phyloP scores from a whole-genome alignment of 1,140 invertebrate species.

The Samia ricini region DNA sequence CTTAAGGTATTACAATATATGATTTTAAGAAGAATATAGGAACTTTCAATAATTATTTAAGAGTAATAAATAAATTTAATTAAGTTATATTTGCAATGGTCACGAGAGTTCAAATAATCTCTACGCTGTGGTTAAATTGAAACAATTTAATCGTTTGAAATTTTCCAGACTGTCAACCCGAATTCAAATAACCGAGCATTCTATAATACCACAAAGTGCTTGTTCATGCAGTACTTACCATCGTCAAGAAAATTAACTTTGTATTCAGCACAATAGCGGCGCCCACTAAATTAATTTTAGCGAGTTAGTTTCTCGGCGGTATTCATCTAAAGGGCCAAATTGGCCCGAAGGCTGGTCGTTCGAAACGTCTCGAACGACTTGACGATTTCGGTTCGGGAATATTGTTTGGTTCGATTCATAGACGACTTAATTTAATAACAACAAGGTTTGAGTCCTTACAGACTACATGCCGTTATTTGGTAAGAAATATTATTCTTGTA shows the following conservation, averaged over 20 bases:
- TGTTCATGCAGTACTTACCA: constrained; percentile 21
- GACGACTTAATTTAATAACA: not conserved
- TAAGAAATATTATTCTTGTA: too few relatives aligned
- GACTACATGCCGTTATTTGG: too few relatives aligned
- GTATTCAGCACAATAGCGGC: constrained; percentile 22
- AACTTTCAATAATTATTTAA: too few relatives aligned
- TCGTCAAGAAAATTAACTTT: constrained; percentile 23
- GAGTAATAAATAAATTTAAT: constrained; percentile 15
- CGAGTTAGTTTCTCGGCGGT: constrained; percentile 21
- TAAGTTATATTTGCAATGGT: constrained; percentile 1
- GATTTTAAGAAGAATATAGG: too few relatives aligned
- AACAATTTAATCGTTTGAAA: not conserved
- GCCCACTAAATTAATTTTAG: constrained; percentile 28
- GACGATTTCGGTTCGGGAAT: constrained; percentile 12
- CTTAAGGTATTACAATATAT: too few relatives aligned
- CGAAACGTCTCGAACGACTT: constrained; percentile 20
- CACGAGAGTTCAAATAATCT: not conserved
- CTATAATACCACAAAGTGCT: constrained; percentile 10
- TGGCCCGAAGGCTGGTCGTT: constrained; percentile 9
- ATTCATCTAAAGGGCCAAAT: constrained; percentile 22
- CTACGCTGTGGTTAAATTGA: not conserved
- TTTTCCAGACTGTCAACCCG: constrained; percentile 1
- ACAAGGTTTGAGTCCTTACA: too few relatives aligned
- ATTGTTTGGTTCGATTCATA: constrained; percentile 5
- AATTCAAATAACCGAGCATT: constrained; percentile 14